Evolutionary conservation across 2,888 invertebrate species (phyloP), one percentile per base, ranked within the genome.

Genomic region (Quadriops clusia): DNA sequence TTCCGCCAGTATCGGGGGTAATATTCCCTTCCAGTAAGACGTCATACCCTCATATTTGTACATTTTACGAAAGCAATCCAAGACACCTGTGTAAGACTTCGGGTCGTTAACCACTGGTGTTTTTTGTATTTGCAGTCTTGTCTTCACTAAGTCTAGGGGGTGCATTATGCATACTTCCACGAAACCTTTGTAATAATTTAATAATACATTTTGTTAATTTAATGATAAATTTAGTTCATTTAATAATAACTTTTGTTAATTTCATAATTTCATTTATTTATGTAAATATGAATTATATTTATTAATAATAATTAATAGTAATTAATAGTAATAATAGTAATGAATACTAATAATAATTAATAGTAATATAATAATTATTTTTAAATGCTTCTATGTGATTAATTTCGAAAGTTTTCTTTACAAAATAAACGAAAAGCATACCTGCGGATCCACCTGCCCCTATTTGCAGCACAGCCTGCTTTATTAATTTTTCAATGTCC

Each of bases 161-260:
- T 94, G 93, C 93, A 94, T 94, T 29, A 93, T 78, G 56, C 86
- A 89, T 37, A 93, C 89, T 70, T 94, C 93, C 27, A 91, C 74
- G 60, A 94, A 90, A 20, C 80, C 80, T 69, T 42, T 14, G 44
- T 37, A 31, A 22, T 17, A 27, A 24, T n/a, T n/a, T n/a, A n/a
- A n/a, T n/a, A 37, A 30, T 8, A 13, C 9, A 34, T 14, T 14
- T 5, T 14, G 18, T 18, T n/a, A 18, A 18, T 18, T n/a, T 18
- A n/a, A n/a, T 18, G n/a, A n/a, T 28, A 29, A n/a, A n/a, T n/a
- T n/a, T 3, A 27, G 15, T 7, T 14, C 9, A 33, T 10, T 6
- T 10, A 13, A 17, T 13, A 17, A 5, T 7, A 27, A 4, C 9
- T 4, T 16, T 16, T 20, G 3, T 11, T 4, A 20, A 10, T 18